A percentile compares a stretch with the other conserved stretches of the same genome.
phyloP scores from a whole-genome alignment of 2,797 vertebrate species.

The Nyctalus aviator region DNA sequence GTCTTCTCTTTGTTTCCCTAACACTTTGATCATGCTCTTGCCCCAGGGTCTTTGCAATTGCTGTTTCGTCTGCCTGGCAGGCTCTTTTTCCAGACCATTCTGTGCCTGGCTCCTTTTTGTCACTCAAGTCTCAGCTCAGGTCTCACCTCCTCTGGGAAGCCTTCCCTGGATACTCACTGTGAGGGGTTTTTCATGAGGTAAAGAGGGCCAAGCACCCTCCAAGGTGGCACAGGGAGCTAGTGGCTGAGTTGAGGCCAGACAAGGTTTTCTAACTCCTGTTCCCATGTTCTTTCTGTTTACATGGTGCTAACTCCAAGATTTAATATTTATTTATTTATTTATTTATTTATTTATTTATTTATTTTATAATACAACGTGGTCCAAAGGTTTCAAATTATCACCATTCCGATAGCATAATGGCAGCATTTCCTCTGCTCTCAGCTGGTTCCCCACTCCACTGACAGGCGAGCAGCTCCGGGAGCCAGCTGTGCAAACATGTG shows the following conservation, averaged over 20 bases:
- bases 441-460: neutral
- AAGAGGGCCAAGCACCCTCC: neutral
- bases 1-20: neutral
- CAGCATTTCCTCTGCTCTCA: neutral
- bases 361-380: neutral
- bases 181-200: neutral
- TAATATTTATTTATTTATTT: neutral
- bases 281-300: neutral
- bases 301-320: neutral
- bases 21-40: neutral
- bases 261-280: neutral
- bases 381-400: neutral
- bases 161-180: neutral
- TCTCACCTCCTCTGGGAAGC: neutral
- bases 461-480: neutral
- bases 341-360: neutral
- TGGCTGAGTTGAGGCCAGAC: neutral
- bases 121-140: neutral
- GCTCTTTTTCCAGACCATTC: neutral
- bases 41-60: neutral
- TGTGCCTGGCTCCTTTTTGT: neutral
- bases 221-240: neutral
- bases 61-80: neutral
- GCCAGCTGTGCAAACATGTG: conserved; percentile 55
- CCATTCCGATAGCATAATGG: neutral